Evolutionary conservation across 2,797 vertebrate species (phyloP).

Genomic region (Galago senegalensis): DNA sequence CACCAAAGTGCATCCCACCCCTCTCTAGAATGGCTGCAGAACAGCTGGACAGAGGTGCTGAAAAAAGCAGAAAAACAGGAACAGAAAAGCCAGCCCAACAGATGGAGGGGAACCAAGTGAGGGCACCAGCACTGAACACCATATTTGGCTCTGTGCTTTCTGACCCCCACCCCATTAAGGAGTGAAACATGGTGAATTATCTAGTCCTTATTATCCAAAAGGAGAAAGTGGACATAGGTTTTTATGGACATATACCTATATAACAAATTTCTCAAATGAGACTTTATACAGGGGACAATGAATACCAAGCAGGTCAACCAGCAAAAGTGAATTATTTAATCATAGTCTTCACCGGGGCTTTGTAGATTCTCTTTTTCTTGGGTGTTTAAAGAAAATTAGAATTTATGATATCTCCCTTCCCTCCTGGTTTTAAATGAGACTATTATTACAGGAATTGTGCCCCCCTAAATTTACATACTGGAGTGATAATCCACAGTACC

Average conservation of each 20-base stretch:
- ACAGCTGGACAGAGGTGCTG: background rate
- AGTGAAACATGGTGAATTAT: background rate
- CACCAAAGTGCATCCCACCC: background rate
- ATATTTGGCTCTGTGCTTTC: background rate
- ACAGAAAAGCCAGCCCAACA: background rate
- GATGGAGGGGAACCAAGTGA: background rate
- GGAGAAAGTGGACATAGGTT: background rate
- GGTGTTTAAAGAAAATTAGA: background rate
- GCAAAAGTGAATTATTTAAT: background rate
- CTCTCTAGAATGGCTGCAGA: background rate
- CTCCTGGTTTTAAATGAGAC: background rate
- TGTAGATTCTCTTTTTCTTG: background rate
- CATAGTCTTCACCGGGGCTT: background rate
- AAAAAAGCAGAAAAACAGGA: background rate
- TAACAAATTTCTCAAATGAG: conserved; percentile 19
- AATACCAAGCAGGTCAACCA: background rate
- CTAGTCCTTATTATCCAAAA: background rate
- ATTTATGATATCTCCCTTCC: background rate
- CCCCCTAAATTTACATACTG: background rate
- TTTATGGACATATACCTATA: background rate
- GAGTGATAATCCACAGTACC: background rate
- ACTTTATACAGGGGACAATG: background rate
- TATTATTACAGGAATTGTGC: background rate
- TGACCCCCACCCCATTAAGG: background rate
- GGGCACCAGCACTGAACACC: background rate